A percentile compares a stretch with the other conserved stretches of the same genome.
Evolutionary conservation across 2,113 vertebrate genomes (phyloP).

Genomic region (Aix galericulata): DNA sequence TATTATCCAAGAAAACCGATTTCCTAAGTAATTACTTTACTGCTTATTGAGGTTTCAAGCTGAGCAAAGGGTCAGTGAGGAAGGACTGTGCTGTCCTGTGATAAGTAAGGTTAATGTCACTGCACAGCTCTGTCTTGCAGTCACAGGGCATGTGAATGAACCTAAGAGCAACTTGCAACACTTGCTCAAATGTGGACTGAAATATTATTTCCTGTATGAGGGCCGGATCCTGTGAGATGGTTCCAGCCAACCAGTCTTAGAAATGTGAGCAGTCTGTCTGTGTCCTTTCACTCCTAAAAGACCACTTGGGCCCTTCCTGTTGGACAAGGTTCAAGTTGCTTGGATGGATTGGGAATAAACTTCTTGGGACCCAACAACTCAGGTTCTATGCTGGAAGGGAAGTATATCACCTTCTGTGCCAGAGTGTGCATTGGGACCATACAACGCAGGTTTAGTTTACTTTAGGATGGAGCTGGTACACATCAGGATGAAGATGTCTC

Average conservation of each 20-base stretch:
- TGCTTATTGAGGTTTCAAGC: conserved; percentile 30
- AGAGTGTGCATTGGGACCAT: neutral
- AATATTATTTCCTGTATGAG: neutral
- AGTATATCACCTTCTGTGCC: neutral
- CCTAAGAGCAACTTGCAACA: neutral
- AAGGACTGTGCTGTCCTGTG: neutral
- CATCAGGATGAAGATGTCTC: neutral
- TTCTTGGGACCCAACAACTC: neutral
- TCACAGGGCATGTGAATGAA: neutral
- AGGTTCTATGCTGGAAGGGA: neutral
- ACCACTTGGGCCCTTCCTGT: neutral
- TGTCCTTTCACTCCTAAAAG: neutral
- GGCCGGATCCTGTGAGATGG: neutral
- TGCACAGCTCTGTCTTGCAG: neutral
- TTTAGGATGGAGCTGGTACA: neutral
- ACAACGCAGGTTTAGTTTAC: neutral
- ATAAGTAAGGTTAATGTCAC: conserved; percentile 37
- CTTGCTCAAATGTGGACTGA: neutral
- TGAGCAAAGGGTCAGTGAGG: conserved; percentile 16
- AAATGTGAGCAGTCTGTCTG: neutral
- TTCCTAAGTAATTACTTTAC: conserved; percentile 57
- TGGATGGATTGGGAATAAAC: neutral
- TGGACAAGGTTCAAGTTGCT: neutral
- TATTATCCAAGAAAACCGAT: conserved; percentile 37
- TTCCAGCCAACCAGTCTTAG: neutral